A percentile compares a stretch with the other conserved stretches of the same genome.
Evolutionary conservation across 2,888 invertebrate species (phyloP).

Genomic region (Prenolepis imparis): DNA sequence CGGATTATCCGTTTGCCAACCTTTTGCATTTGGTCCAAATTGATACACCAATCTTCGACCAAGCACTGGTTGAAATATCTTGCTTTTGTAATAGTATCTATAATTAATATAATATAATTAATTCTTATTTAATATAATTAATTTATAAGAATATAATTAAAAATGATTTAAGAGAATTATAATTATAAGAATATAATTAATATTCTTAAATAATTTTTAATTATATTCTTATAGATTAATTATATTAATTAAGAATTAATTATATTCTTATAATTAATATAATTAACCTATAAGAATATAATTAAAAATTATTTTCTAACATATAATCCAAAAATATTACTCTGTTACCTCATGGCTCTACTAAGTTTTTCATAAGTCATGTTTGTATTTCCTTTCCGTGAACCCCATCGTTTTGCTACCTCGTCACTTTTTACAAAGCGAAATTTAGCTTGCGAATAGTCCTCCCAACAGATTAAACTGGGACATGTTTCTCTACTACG

Average conservation of each 20-base stretch:
- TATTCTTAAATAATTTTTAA: too few species aligned
- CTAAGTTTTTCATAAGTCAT: slow-evolving; percentile 98
- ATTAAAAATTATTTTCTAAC: not conserved
- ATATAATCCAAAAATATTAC: not conserved
- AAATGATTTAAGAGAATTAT: too few species aligned
- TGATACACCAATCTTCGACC: slow-evolving; percentile 93
- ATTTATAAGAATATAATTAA: too few species aligned
- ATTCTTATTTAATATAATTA: too few species aligned
- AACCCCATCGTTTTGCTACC: slow-evolving; percentile 95
- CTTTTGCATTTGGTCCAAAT: slow-evolving; percentile 93
- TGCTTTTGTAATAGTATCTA: slow-evolving; percentile 93
- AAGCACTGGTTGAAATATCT: slow-evolving; percentile 91
- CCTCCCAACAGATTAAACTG: slow-evolving; percentile 95
- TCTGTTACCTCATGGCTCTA: slow-evolving; percentile 92
- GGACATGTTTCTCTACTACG: slow-evolving; percentile 92
- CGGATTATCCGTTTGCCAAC: slow-evolving; percentile 91
- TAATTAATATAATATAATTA: too few species aligned
- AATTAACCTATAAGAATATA: not conserved
- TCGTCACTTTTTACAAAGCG: slow-evolving; percentile 95
- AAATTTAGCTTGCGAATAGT: slow-evolving; percentile 94
- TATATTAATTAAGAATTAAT: too few species aligned
- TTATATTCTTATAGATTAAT: too few species aligned
- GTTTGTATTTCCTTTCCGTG: slow-evolving; percentile 93
- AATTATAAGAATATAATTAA: too few species aligned
- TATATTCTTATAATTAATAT: too few species aligned